A percentile compares a stretch with the other conserved stretches of the same genome.
Evolutionary conservation across 2,113 vertebrate genomes (phyloP).

Genomic region (Cryptomyrus ogoouensis): DNA sequence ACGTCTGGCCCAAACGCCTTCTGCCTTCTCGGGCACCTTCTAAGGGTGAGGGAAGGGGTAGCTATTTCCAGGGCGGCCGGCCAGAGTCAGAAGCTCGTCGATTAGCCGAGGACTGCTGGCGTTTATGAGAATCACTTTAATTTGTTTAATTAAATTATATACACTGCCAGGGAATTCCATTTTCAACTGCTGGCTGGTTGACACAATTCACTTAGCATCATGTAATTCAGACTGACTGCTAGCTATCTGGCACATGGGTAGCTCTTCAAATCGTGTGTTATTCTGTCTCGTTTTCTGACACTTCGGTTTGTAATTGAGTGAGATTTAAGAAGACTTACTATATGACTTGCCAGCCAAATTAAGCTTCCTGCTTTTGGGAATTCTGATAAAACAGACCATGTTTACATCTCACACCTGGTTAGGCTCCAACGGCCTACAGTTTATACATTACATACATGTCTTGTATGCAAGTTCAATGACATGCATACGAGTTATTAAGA

Average conservation of each 20-base stretch:
- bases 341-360: background rate
- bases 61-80: background rate
- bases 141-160: background rate
- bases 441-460: background rate
- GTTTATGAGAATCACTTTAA: background rate
- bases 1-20: background rate
- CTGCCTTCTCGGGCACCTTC: background rate
- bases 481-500: background rate
- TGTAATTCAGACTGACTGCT: background rate
- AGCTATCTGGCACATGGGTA: background rate
- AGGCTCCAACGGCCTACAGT: too few relatives aligned
- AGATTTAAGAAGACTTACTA: background rate
- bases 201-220: background rate
- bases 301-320: background rate
- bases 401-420: background rate
- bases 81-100: background rate
- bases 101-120: background rate
- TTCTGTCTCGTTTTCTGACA: background rate
- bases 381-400: background rate
- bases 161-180: background rate
- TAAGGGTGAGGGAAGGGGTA: background rate
- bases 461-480: background rate
- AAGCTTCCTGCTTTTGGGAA: background rate
- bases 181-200: background rate
- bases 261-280: background rate